Percentiles rank a stretch among this genome's conserved stretches.
Evolutionary conservation across 2,797 vertebrate species (phyloP).

Genomic region (Merluccius polli): DNA sequence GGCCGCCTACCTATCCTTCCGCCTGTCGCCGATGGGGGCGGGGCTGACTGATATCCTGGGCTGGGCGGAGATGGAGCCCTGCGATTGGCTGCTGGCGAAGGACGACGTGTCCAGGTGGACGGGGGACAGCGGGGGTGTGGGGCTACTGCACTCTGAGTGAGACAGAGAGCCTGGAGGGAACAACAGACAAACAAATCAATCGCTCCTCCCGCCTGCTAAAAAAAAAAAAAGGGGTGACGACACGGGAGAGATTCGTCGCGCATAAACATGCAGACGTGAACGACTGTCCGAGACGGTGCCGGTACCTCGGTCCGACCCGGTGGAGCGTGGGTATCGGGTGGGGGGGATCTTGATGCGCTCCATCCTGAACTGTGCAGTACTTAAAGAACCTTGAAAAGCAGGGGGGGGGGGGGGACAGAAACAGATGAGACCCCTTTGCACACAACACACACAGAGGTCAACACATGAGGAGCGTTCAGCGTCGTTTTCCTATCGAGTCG

Average conservation of each 20-base stretch:
- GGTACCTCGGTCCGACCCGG: conserved; percentile 94
- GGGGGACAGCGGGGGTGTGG: conserved; percentile 91
- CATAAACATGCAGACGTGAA: not conserved
- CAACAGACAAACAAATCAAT: conserved; percentile 35
- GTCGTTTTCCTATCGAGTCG: too few relatives aligned
- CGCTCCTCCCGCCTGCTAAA: not conserved
- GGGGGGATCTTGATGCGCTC: conserved; percentile 96
- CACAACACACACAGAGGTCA: too few relatives aligned
- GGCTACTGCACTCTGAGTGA: conserved; percentile 92
- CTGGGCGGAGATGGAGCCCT: conserved; percentile 87
- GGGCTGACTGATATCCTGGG: conserved; percentile 91
- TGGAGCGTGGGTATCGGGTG: conserved; percentile 88
- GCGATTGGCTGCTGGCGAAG: conserved; percentile 88
- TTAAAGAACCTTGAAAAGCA: conserved; percentile 73
- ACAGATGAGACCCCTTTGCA: not conserved
- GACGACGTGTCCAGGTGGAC: conserved; percentile 89
- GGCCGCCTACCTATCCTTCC: conserved; percentile 88
- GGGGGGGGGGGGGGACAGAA: too few relatives aligned
- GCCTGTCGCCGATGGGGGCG: conserved; percentile 81
- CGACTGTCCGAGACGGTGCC: not conserved
- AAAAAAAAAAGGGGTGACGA: not conserved
- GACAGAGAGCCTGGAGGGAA: conserved; percentile 87
- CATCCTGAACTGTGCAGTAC: conserved; percentile 82
- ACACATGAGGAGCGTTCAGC: too few relatives aligned
- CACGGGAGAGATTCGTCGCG: not conserved